Evolutionary conservation across 2,888 invertebrate genomes (phyloP).

Genomic region (Melinopterus prodromus): DNA sequence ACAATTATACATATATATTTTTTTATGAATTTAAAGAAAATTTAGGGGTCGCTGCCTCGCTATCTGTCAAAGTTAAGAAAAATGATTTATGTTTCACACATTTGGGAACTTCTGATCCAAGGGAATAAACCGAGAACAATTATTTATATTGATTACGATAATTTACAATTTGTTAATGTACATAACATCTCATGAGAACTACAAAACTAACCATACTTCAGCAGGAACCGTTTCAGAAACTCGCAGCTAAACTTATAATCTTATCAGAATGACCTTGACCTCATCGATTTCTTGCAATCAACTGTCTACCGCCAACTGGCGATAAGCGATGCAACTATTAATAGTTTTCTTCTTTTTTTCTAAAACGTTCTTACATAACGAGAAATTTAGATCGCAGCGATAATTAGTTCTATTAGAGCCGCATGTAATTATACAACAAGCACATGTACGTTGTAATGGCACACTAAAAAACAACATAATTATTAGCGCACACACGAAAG

Average conservation of each 20-base stretch:
- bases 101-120: too few species aligned
- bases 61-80: too few species aligned
- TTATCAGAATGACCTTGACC: not conserved
- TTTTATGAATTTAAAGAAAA: too few species aligned
- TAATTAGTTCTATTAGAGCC: not conserved
- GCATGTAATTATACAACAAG: not conserved
- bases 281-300: not conserved
- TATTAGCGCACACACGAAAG: not conserved
- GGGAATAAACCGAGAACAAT: too few species aligned
- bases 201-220: not conserved
- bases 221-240: not conserved
- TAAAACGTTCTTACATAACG: not conserved
- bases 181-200: too few species aligned
- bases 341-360: not conserved
- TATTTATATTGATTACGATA: too few species aligned
- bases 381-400: not conserved
- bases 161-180: too few species aligned
- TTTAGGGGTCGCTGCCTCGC: too few species aligned
- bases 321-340: not conserved
- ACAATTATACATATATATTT: too few species aligned
- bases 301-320: not conserved
- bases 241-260: not conserved
- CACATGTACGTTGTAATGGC: not conserved
- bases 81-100: too few species aligned
- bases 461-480: slow-evolving; percentile 1